A percentile compares a stretch with the other conserved stretches of the same genome.
Evolutionary conservation across 2,113 vertebrate genomes (phyloP).

Genomic region (Gymnorhina tibicen): DNA sequence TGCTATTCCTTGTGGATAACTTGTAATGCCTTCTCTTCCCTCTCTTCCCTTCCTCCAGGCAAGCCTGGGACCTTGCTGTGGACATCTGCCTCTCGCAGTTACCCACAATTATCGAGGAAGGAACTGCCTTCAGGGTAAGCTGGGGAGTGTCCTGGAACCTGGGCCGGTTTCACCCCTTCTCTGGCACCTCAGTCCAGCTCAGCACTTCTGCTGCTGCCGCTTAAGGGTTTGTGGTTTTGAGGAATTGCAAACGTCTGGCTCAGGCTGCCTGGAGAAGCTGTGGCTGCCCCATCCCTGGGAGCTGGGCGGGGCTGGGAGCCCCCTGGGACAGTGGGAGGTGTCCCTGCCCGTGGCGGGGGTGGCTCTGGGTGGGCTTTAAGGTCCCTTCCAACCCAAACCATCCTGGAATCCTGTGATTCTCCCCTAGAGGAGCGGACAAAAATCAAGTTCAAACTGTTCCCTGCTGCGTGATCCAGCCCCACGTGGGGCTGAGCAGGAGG

Average conservation of each 20-base stretch:
- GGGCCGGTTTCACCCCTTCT: fast-evolving
- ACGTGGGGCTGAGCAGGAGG: background rate
- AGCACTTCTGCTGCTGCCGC: fast-evolving
- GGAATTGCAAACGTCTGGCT: fast-evolving
- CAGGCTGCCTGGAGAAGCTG: background rate
- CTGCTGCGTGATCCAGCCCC: background rate
- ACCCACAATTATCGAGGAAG: slow-evolving; percentile 97
- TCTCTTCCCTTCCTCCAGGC: slow-evolving; percentile 73
- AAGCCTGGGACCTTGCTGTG: slow-evolving; percentile 97
- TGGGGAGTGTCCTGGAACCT: fast-evolving
- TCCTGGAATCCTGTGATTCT: background rate
- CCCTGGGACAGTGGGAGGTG: background rate
- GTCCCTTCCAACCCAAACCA: background rate
- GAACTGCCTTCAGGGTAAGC: slow-evolving; percentile 95
- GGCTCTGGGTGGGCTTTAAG: background rate
- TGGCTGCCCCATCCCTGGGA: background rate
- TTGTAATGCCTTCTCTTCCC: background rate
- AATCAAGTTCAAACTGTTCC: background rate
- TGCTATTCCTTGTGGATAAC: fast-evolving
- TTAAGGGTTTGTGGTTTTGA: background rate
- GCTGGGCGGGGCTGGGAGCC: background rate
- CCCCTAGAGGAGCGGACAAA: background rate
- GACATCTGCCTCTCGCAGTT: slow-evolving; percentile 98
- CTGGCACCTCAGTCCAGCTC: background rate
- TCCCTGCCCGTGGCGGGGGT: background rate